Evolutionary conservation across 2,113 vertebrate species (phyloP), one percentile per base, ranked within the genome.

Genomic region (Hirundichthys speculiger): DNA sequence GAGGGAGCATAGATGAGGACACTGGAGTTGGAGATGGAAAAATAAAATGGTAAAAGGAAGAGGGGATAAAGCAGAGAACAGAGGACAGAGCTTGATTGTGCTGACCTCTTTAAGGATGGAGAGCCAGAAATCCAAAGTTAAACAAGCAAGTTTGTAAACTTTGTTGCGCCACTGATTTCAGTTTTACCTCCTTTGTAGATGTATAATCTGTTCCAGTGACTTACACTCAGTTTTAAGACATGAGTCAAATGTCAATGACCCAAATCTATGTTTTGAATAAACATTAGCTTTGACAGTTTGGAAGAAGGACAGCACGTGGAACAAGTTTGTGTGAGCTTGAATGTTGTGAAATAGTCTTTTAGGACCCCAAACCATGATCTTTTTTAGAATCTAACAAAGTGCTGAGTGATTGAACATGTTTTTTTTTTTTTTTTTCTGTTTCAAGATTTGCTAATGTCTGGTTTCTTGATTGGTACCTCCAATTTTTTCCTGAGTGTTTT

Each of bases 211-310:
- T 25, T 21, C 12, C 55, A 59, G 24, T 43, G 40, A 16, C 52
- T 12, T 60, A 25, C 27, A n/a, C 40, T 15, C 20, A 43, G n/a
- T 50, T 57, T n/a, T 21, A 40, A 19, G 38, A 59, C 38, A 34
- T 18, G 18, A 11, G 59, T 63, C 24, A 50, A 34, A 49, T 4
- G 59, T 56, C 19, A 43, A 19, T 64, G 46, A 64, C n/a, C 18
- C 19, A 55, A 49, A 56, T 56, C 25, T 3, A 30, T 42, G 45
- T 64, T 53, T 13, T 53, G 49, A 22, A 53, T 64, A 34, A 53
- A 53, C 38, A 12, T 24, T 51, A 40, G 18, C 24, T 16, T 16
- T 38, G 43, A 6, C 6, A n/a, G 11, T 51, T 42, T 43, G 13
- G 13, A n/a, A 22, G 15, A 18, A 41, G 41, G 13, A 19, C 5